Evolutionary conservation across 2,888 invertebrate genomes (phyloP).

Genomic region (Helicoverpa assulta): DNA sequence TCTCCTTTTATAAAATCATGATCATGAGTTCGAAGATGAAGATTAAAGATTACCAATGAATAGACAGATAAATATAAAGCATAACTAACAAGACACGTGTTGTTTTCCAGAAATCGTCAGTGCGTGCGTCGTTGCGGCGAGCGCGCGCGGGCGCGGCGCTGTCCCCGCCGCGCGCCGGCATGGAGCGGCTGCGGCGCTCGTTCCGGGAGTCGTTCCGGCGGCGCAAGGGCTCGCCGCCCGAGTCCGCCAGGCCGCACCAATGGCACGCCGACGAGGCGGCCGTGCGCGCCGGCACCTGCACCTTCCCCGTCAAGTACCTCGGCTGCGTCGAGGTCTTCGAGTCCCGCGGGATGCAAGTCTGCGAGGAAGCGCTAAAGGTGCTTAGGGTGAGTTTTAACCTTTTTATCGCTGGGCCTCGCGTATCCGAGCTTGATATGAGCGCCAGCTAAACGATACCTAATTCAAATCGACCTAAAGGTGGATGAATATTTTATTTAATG

Average conservation of each 20-base stretch:
- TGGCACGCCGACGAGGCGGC: conserved; percentile 99
- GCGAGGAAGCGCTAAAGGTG: conserved; percentile 99
- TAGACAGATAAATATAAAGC: not conserved
- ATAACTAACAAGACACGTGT: conserved; percentile 13
- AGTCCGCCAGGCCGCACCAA: conserved; percentile 98
- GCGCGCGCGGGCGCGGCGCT: conserved; percentile 86
- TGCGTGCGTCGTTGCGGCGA: conserved; percentile 86
- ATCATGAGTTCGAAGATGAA: too few species aligned
- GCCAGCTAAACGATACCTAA: conserved; percentile 43
- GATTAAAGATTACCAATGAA: too few species aligned
- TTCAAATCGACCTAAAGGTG: conserved; percentile 26
- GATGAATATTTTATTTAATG: conserved; percentile 46
- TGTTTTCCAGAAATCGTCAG: conserved; percentile 84
- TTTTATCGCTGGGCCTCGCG: conserved; percentile 49
- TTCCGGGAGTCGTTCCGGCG: conserved; percentile 98
- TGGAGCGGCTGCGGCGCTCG: conserved; percentile 97
- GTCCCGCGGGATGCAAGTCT: conserved; percentile 99
- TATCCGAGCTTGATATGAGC: conserved; percentile 43
- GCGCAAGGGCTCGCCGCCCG: conserved; percentile 96
- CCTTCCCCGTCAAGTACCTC: conserved; percentile 99
- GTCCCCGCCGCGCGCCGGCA: conserved; percentile 90
- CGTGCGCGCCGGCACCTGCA: conserved; percentile 98
- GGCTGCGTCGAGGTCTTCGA: conserved; percentile 99
- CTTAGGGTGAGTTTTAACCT: conserved; percentile 93
- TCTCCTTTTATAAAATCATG: too few species aligned